phyloP scores from a whole-genome alignment of 2,888 invertebrate genomes.

The Hypena proboscidalis region DNA sequence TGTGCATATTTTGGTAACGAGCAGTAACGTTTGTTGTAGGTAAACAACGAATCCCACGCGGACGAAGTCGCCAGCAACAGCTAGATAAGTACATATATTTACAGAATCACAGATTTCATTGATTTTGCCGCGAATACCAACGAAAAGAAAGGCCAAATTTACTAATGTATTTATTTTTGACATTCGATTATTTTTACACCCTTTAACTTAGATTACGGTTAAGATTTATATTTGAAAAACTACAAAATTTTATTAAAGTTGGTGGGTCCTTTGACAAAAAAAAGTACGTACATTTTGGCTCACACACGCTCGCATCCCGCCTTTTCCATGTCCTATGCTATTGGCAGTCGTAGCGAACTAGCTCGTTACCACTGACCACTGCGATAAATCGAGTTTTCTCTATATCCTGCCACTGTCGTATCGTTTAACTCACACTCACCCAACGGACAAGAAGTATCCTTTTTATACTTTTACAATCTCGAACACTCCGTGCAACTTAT shows the following conservation, averaged over 20 bases:
- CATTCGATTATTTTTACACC: too few relatives aligned
- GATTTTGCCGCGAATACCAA: too few relatives aligned
- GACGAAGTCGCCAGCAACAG: too few relatives aligned
- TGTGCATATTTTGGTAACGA: too few relatives aligned
- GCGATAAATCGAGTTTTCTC: slow-evolving; percentile 65
- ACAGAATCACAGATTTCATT: too few relatives aligned
- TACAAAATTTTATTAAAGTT: slow-evolving; percentile 22
- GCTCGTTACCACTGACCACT: slow-evolving; percentile 65
- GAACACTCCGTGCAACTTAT: background rate
- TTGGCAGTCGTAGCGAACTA: slow-evolving; percentile 53
- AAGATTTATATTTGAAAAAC: slow-evolving; percentile 13
- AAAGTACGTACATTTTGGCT: slow-evolving; percentile 52
- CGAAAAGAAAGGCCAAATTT: too few relatives aligned
- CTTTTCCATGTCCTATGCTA: slow-evolving; percentile 68
- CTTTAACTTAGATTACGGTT: too few relatives aligned
- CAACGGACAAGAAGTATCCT: slow-evolving; percentile 30
- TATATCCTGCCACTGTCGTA: slow-evolving; percentile 57
- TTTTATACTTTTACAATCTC: slow-evolving; percentile 27
- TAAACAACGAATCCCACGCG: too few relatives aligned
- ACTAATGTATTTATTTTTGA: too few relatives aligned
- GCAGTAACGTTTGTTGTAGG: too few relatives aligned
- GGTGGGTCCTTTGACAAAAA: slow-evolving; percentile 27
- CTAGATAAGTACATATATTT: too few relatives aligned
- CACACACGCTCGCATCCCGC: slow-evolving; percentile 59
- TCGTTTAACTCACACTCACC: slow-evolving; percentile 50